A percentile compares a stretch with the other conserved stretches of the same genome.
Conservation (phyloP, 2,888 invertebrate species). For the Platypus cylindrus region DNA sequence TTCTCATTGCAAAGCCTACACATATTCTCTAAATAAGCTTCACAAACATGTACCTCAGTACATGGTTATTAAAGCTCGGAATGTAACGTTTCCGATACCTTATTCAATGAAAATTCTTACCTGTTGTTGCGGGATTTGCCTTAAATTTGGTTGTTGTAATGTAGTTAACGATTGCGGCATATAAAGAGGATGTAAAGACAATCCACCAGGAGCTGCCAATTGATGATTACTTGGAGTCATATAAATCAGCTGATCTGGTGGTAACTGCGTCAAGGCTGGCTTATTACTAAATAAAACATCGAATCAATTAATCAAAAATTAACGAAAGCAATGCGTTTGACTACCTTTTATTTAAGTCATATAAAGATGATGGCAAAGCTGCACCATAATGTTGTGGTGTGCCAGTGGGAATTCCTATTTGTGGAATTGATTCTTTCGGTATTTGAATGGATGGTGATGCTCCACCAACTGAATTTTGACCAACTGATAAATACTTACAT, state of each 20-base stretch:
- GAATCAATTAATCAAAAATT: neutral
- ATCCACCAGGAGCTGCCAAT: conserved; percentile 33
- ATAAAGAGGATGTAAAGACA: conserved; percentile 30
- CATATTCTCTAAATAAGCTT: no score
- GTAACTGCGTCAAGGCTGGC: conserved; percentile 32
- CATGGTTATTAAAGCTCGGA: no score
- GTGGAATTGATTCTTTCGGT: conserved; percentile 39
- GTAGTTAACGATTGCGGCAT: conserved; percentile 23
- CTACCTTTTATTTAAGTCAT: conserved; percentile 11
- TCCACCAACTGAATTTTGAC: conserved; percentile 7
- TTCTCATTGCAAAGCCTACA: no score
- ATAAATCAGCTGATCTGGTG: conserved; percentile 46
- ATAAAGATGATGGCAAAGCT: conserved; percentile 12
- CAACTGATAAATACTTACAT: conserved; percentile 57
- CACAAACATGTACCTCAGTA: no score
- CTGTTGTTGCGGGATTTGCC: conserved; percentile 23
- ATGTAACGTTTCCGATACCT: no score
- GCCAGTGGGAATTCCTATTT: conserved; percentile 36
- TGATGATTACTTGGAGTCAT: conserved; percentile 38
- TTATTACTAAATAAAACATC: conserved; percentile 31
- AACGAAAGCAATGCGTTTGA: neutral
- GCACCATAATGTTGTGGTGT: conserved; percentile 14
- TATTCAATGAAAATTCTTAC: no score
- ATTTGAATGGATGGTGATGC: conserved; percentile 13
- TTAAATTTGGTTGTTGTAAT: conserved; percentile 25